These are phyloP conservation scores for Reticulitermes lucifugus DNA, from an alignment of 2,888 invertebrate species.

Conservation along the genomic window DNA sequence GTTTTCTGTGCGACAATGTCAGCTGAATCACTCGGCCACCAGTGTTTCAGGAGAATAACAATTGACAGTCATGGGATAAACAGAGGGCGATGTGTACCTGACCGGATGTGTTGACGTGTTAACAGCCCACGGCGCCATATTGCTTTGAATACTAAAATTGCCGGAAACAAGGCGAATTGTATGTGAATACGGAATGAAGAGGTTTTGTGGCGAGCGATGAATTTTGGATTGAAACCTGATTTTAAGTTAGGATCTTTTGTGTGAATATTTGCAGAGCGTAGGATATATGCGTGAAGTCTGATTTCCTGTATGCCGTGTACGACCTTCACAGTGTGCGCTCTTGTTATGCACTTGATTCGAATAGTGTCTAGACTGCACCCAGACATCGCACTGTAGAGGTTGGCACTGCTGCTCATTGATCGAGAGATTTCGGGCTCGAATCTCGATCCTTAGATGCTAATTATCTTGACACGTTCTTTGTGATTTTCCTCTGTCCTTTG, in stretches of 20 bases:
- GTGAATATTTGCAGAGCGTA: background rate
- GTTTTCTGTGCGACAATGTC: too few species aligned
- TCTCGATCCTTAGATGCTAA: too few species aligned
- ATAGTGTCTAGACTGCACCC: too few species aligned
- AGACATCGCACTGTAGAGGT: too few species aligned
- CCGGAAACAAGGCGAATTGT: background rate
- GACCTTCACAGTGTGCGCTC: background rate
- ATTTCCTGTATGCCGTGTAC: background rate
- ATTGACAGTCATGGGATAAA: background rate
- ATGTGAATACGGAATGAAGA: background rate
- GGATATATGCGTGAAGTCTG: background rate
- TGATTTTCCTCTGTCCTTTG: too few species aligned
- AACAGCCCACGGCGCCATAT: background rate
- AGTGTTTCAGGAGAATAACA: background rate
- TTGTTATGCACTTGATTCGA: too few species aligned
- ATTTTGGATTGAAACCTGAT: background rate
- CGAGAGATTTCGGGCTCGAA: too few species aligned
- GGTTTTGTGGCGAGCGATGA: background rate
- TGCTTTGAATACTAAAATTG: background rate
- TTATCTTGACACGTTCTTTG: too few species aligned
- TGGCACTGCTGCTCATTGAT: too few species aligned
- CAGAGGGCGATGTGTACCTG: background rate
- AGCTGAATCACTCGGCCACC: too few species aligned
- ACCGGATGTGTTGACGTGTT: background rate
- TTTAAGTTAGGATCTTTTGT: background rate